phyloP scores from a whole-genome alignment of 2,797 vertebrate species.

The Denticeps clupeoides region DNA sequence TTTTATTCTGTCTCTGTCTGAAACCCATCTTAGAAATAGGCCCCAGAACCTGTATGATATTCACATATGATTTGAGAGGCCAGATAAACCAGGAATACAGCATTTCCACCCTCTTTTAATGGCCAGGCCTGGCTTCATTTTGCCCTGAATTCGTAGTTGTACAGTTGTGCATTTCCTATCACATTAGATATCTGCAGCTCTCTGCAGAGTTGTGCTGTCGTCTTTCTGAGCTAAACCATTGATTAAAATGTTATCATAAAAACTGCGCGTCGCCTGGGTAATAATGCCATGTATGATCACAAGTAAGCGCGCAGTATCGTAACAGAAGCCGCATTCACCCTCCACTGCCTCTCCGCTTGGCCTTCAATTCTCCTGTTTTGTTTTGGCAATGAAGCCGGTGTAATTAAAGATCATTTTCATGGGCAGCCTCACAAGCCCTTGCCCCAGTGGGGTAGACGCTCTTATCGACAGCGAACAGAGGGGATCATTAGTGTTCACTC shows the following conservation, averaged over 20 bases:
- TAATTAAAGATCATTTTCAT: constrained; percentile 26
- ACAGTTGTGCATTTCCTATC: too few relatives aligned
- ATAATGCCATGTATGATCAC: too few relatives aligned
- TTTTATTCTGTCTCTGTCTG: background rate
- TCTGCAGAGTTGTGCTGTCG: too few relatives aligned
- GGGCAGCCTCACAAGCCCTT: constrained; percentile 17
- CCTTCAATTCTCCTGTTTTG: background rate
- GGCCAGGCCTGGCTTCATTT: background rate
- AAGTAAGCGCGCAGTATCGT: too few relatives aligned
- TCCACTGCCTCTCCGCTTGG: background rate
- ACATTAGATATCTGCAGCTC: too few relatives aligned
- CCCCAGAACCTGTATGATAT: background rate
- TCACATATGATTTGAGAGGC: background rate
- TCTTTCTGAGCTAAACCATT: too few relatives aligned
- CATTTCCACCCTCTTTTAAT: background rate
- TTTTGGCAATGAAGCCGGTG: background rate
- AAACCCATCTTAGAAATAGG: background rate
- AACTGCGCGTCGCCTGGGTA: too few relatives aligned
- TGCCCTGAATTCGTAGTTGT: background rate
- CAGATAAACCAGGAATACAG: background rate
- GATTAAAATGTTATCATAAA: too few relatives aligned
- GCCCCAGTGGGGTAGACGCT: constrained; percentile 11
- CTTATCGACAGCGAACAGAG: constrained; percentile 15
- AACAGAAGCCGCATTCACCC: background rate
- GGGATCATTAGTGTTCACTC: constrained; percentile 18